A percentile compares a stretch with the other conserved stretches of the same genome.
Conservation (phyloP, 1,140 invertebrate species). For the Cryptotermes secundus region DNA sequence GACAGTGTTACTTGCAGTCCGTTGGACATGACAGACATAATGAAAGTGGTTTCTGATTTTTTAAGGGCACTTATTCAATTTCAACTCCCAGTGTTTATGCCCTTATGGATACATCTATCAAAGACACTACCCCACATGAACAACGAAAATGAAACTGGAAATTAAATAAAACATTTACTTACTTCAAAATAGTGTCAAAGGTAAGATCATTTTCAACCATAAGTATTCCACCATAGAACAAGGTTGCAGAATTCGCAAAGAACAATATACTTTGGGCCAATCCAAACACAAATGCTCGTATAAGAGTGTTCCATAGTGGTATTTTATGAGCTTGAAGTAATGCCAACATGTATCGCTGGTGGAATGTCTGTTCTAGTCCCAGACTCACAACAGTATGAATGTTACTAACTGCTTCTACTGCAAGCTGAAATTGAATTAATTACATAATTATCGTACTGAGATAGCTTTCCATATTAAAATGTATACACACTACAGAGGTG, state of each 20-base stretch:
- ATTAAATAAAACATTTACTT: constrained; percentile 40
- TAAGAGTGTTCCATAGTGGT: constrained; percentile 41
- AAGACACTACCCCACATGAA: too few species aligned
- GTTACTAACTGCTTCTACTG: constrained; percentile 55
- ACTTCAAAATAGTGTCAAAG: constrained; percentile 54
- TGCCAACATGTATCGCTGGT: constrained; percentile 42
- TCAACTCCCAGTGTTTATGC: too few species aligned
- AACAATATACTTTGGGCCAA: constrained; percentile 52
- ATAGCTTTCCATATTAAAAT: too few species aligned
- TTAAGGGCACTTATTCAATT: too few species aligned
- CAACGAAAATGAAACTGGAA: too few species aligned
- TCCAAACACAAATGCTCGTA: constrained; percentile 50
- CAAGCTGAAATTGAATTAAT: constrained; percentile 43
- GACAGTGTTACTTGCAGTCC: too few species aligned
- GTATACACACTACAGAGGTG: too few species aligned
- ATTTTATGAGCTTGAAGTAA: constrained; percentile 40
- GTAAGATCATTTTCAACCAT: constrained; percentile 46
- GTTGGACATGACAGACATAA: too few species aligned
- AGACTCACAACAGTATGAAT: constrained; percentile 57
- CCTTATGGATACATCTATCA: too few species aligned
- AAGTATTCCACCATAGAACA: constrained; percentile 57
- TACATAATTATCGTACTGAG: too few species aligned
- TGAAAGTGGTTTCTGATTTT: too few species aligned
- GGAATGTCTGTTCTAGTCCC: constrained; percentile 50
- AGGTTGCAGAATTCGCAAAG: constrained; percentile 54